phyloP scores from a whole-genome alignment of 2,888 invertebrate species.

The Mamestra brassicae region DNA sequence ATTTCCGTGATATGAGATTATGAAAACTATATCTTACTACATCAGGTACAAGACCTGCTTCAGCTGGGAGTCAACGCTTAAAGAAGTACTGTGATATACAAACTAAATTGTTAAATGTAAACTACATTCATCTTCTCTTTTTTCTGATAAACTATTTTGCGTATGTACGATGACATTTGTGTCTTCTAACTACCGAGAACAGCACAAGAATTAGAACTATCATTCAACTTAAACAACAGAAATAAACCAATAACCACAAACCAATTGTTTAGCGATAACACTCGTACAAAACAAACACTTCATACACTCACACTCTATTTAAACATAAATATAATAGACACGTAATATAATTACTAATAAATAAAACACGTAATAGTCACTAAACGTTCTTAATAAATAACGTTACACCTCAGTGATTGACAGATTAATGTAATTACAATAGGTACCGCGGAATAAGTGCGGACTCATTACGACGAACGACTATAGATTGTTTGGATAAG shows the following conservation, averaged over 20 bases:
- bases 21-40: neutral
- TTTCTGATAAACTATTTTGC: no score
- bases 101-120: no score
- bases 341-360: conserved; percentile 60
- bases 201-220: neutral
- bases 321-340: conserved; percentile 20
- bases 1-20: neutral
- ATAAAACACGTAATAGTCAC: conserved; percentile 59
- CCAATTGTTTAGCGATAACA: conserved; percentile 41
- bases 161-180: neutral
- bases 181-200: neutral
- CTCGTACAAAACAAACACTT: conserved; percentile 43
- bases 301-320: conserved; percentile 31
- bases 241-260: neutral
- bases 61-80: neutral
- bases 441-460: conserved; percentile 46
- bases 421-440: conserved; percentile 51
- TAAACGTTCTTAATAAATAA: conserved; percentile 44
- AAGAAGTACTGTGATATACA: no score
- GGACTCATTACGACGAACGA: conserved; percentile 51
- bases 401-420: conserved; percentile 56
- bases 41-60: neutral
- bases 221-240: conserved; percentile 29
- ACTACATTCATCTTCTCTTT: no score
- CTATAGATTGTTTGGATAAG: conserved; percentile 48